phyloP scores from a whole-genome alignment of 2,113 vertebrate genomes.

The Rissa tridactyla region DNA sequence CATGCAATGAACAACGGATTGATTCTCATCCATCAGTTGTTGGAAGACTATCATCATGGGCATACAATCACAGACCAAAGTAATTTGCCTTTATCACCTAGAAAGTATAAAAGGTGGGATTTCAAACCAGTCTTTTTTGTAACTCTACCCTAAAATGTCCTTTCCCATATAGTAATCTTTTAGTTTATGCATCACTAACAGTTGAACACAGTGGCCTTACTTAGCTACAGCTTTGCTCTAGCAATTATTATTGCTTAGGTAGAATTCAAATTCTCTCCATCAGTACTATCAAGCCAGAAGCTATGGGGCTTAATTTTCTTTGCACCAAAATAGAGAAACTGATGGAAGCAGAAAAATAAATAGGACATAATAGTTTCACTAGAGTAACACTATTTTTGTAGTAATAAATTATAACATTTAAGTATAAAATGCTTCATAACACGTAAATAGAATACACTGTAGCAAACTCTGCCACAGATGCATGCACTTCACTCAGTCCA shows the following conservation, averaged over 20 bases:
- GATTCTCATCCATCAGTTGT: background rate
- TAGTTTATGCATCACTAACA: background rate
- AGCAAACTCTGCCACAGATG: background rate
- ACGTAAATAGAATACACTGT: background rate
- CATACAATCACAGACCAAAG: background rate
- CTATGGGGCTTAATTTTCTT: background rate
- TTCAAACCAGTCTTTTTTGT: background rate
- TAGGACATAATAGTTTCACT: background rate
- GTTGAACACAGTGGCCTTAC: background rate
- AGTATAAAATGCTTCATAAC: background rate
- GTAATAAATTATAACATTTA: background rate
- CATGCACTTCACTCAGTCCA: background rate
- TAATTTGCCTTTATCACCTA: background rate
- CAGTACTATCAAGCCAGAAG: background rate
- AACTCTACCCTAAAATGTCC: background rate
- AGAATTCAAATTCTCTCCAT: background rate
- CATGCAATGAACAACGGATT: background rate
- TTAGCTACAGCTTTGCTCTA: background rate
- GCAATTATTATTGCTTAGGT: background rate
- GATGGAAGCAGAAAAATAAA: background rate
- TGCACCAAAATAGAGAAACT: background rate
- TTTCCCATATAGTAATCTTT: background rate
- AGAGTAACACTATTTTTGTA: background rate
- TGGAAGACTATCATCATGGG: background rate
- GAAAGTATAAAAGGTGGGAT: background rate